Conservation (phyloP, 2,888 invertebrate species). For the Amphipoea oculea region DNA sequence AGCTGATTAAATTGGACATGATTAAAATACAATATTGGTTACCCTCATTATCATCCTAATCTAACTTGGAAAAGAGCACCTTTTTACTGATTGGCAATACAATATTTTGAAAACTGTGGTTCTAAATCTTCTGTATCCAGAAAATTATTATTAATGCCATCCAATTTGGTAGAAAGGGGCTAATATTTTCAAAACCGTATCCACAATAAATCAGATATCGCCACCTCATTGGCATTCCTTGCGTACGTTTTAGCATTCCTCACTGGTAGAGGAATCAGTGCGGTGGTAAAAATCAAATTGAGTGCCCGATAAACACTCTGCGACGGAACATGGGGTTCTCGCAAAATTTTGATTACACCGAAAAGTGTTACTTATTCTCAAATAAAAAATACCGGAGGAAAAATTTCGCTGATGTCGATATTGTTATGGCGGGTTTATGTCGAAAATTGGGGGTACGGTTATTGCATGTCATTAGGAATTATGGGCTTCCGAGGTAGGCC, state of each 20-base stretch:
- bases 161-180: conserved; percentile 14
- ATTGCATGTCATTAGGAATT: conserved; percentile 91
- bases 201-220: conserved; percentile 71
- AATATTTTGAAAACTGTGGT: not conserved
- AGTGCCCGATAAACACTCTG: conserved; percentile 88
- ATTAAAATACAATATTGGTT: not conserved
- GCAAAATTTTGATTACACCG: conserved; percentile 89
- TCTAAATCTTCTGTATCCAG: not conserved
- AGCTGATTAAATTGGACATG: not conserved
- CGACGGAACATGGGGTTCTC: conserved; percentile 67
- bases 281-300: conserved; percentile 89
- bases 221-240: conserved; percentile 76
- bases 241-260: conserved; percentile 79
- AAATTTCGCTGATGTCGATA: conserved; percentile 90
- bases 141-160: conserved; percentile 15
- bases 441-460: conserved; percentile 90
- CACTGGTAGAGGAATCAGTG: conserved; percentile 83
- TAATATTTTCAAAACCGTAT: conserved; percentile 62
- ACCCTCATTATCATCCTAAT: not conserved
- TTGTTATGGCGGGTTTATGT: conserved; percentile 91
- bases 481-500: conserved; percentile 87
- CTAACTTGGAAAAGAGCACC: not conserved
- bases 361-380: conserved; percentile 90
- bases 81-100: not conserved
- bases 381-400: conserved; percentile 84